Base-by-base conservation (phyloP, 2,888 invertebrate species). In the Horisme vitalbata region DNA sequence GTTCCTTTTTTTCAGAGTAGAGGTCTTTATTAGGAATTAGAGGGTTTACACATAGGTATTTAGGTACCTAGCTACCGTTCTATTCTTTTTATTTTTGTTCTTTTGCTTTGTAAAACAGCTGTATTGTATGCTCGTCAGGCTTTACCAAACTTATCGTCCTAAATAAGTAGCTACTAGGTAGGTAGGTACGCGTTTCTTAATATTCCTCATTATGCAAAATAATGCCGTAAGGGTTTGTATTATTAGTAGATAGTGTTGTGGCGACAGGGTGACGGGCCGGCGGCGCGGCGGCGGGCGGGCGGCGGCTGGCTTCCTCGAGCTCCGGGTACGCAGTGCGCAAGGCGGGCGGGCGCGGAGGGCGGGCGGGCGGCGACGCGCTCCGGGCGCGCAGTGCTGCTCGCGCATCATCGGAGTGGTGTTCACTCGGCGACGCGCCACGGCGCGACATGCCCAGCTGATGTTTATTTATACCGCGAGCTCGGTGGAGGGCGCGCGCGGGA, bases 331-430 rank as follows among this genome's bases (percentile, higher is more conserved):
- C 74, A 77, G 74, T 77, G 83, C 79, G 83, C 78, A 72, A 74
- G 79, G 81, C 75, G 39, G 34, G 41, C 35, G 45, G 23, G 71
- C 72, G 77, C 66, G 72, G 68, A 64, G 69, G 71, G 71, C 61
- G 76, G 70, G 69, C 69, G 72, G 73, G 70, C 68, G 72, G 69
- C 67, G 67, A 73, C 68, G 70, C 31, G 56, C 47, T 68, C 69
- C 76, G 71, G 75, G 71, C 82, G 90, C 89, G 87, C 89, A 91
- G 91, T 89, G 89, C 81, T 82, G 81, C 83, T 82, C 91, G 91
- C 77, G 92, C 92, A 81, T 92, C 91, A 84, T 91, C 92, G 77
- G 91, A 92, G 91, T 92, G 93, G 80, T 92, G 92, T 78, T 93
- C 93, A 85, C 85, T 84, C 88, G 86, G 87, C 75, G 92, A 91